These are phyloP conservation scores for Aphidius gifuensis DNA, from an alignment of 1,140 invertebrate species.

Conservation along the genomic window DNA sequence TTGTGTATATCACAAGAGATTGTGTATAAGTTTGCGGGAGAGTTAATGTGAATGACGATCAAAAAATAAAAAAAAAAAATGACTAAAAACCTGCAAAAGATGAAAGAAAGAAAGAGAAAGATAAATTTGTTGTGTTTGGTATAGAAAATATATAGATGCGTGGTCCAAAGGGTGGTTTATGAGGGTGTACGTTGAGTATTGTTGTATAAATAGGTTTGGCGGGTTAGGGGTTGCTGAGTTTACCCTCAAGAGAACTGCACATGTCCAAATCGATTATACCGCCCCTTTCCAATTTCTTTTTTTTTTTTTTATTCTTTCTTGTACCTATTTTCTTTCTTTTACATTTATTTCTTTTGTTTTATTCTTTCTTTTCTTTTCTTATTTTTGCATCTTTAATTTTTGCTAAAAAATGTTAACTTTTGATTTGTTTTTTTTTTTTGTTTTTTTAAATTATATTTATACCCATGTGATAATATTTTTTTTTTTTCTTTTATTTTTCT, in stretches of 20 bases:
- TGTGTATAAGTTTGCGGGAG: neutral
- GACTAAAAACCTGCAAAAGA: no score
- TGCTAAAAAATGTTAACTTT: neutral
- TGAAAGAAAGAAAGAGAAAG: slow-evolving; percentile 23
- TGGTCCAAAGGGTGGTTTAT: slow-evolving; percentile 53
- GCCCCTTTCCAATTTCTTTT: slow-evolving; percentile 26
- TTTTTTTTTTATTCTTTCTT: slow-evolving; percentile 13
- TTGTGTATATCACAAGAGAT: neutral
- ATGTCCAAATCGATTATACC: slow-evolving; percentile 58
- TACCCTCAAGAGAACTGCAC: slow-evolving; percentile 54
- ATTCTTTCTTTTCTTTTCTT: no score
- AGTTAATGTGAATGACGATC: slow-evolving; percentile 13
- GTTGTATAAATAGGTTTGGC: slow-evolving; percentile 59
- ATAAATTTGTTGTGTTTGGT: no score
- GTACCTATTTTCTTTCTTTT: slow-evolving; percentile 10
- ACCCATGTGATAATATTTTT: neutral
- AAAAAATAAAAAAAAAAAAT: no score
- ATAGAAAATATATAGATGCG: slow-evolving; percentile 30
- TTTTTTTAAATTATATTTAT: neutral
- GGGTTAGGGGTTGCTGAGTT: slow-evolving; percentile 54
- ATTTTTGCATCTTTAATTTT: no score
- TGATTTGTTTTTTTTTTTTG: neutral
- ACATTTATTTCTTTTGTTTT: slow-evolving; percentile 12
- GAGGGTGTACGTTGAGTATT: slow-evolving; percentile 52
- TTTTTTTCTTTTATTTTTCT: neutral